A percentile compares a stretch with the other conserved stretches of the same genome.
Evolutionary conservation across 2,113 vertebrate genomes (phyloP).

Genomic region (Thymallus thymallus): DNA sequence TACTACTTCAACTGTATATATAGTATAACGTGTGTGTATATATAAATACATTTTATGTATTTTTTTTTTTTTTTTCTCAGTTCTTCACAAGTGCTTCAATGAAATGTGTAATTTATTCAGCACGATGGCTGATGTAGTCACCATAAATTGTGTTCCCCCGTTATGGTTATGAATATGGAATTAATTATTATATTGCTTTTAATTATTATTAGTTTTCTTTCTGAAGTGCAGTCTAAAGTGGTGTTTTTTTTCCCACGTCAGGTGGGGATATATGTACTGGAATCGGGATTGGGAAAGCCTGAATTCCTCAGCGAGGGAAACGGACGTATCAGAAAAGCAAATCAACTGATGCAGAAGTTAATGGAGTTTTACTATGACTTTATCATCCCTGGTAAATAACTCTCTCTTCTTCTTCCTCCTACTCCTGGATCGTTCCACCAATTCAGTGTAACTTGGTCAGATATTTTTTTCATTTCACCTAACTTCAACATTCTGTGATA

Average conservation of each 20-base stretch:
- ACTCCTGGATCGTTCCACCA: too few species aligned
- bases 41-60: too few species aligned
- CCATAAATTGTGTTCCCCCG: not conserved
- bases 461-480: too few species aligned
- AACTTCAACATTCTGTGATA: too few species aligned
- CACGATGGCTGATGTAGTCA: not conserved
- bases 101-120: too few species aligned
- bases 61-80: too few species aligned
- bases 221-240: not conserved
- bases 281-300: slow-evolving; percentile 83
- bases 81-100: too few species aligned
- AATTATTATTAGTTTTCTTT: not conserved
- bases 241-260: slow-evolving; percentile 48
- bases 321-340: slow-evolving; percentile 88
- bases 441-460: too few species aligned
- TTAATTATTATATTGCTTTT: not conserved
- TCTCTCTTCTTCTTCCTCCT: not conserved
- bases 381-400: slow-evolving; percentile 82
- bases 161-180: not conserved
- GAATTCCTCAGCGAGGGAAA: slow-evolving; percentile 91
- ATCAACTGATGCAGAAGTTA: slow-evolving; percentile 88
- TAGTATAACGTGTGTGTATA: too few species aligned
- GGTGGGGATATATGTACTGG: slow-evolving; percentile 90
- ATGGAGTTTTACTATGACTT: slow-evolving; percentile 92
- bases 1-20: too few species aligned